A percentile compares a stretch with the other conserved stretches of the same genome.
These are phyloP conservation scores for Himalopsyche anomala DNA, from an alignment of 2,888 invertebrate species.

Conservation along the genomic window DNA sequence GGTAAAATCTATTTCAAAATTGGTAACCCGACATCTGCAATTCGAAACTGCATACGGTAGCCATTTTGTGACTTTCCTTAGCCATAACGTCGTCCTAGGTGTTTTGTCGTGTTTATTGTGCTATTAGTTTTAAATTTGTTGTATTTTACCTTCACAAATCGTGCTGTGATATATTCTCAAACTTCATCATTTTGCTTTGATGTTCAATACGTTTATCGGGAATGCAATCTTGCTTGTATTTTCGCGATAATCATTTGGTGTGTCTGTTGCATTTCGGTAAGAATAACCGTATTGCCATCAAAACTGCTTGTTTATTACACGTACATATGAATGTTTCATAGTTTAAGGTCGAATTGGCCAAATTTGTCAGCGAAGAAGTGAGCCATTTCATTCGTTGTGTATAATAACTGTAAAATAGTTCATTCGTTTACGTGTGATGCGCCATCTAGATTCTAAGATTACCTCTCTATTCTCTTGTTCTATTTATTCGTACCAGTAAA, in stretches of 20 bases:
- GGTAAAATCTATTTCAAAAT: neutral
- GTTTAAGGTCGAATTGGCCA: no score
- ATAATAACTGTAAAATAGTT: neutral
- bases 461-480: no score
- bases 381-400: neutral
- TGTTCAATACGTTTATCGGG: conserved; percentile 33
- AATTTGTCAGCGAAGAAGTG: no score
- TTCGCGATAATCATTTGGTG: conserved; percentile 19
- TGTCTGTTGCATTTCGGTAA: conserved; percentile 30
- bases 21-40: neutral
- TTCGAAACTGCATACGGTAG: neutral
- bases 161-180: neutral
- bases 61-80: conserved; percentile 4
- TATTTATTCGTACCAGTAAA: conserved; percentile 15
- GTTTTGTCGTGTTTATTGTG: neutral
- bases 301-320: neutral
- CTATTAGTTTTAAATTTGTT: neutral
- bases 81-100: neutral
- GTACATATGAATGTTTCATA: neutral
- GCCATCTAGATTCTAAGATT: neutral
- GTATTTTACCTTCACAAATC: neutral
- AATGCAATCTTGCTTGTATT: conserved; percentile 42
- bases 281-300: neutral
- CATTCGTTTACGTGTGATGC: neutral
- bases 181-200: conserved; percentile 14